These are phyloP conservation scores for Melanostigma gelatinosum DNA, from an alignment of 2,113 vertebrate genomes.

Conservation along the genomic window DNA sequence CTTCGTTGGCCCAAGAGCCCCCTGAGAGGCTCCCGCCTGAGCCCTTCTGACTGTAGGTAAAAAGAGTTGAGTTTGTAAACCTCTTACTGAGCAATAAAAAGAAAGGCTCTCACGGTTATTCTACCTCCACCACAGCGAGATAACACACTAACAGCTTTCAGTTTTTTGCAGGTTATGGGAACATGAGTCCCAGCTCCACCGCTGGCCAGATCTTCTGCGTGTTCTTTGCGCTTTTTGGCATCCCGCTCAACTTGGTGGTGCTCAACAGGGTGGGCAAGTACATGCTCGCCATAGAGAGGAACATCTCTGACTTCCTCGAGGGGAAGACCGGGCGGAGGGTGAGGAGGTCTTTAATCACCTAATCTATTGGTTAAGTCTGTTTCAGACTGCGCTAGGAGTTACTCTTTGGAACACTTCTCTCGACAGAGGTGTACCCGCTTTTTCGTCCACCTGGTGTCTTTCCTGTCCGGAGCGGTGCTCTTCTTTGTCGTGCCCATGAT, in stretches of 20 bases:
- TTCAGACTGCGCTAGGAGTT: not conserved
- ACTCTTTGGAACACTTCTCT: not conserved
- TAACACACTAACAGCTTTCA: conserved; percentile 7
- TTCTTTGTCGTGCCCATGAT: conserved; percentile 90
- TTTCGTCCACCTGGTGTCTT: conserved; percentile 81
- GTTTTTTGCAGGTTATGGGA: conserved; percentile 88
- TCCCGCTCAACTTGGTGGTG: conserved; percentile 91
- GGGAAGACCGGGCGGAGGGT: conserved; percentile 71
- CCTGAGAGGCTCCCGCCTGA: not conserved
- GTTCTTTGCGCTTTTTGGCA: conserved; percentile 91
- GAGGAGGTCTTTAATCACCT: conserved; percentile 28
- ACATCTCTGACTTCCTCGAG: conserved; percentile 69
- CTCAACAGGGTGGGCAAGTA: conserved; percentile 90
- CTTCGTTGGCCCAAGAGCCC: not conserved
- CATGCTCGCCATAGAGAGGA: conserved; percentile 84
- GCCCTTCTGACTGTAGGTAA: not conserved
- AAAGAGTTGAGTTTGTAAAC: not conserved
- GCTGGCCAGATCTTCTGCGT: conserved; percentile 90
- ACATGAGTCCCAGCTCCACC: conserved; percentile 85
- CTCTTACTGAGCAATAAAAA: not conserved
- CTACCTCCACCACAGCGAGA: not conserved
- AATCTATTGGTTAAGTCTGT: not conserved
- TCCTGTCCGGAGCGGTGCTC: conserved; percentile 81
- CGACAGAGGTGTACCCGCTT: conserved; percentile 80
- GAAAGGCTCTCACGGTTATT: not conserved